Conservation (phyloP, 2,113 vertebrate genomes). For the Asarcornis scutulata region DNA sequence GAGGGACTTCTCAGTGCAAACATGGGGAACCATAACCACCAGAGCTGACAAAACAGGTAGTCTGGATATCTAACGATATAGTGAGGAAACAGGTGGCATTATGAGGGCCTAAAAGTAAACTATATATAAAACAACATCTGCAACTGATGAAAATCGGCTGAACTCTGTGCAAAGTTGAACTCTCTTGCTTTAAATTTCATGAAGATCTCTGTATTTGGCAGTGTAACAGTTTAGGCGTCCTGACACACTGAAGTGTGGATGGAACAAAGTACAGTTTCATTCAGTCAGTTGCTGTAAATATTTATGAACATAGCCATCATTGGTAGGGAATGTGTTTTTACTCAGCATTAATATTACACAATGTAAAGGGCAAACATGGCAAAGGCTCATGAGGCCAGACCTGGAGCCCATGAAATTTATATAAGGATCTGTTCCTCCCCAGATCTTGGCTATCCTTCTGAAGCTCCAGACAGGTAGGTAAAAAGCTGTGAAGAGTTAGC, state of each 20-base stretch:
- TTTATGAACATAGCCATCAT: conserved; percentile 65
- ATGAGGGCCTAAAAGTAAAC: neutral
- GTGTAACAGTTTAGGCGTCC: neutral
- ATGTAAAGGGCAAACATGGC: conserved; percentile 3
- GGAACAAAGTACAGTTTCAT: conserved; percentile 64
- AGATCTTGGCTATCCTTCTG: neutral
- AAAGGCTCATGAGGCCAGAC: neutral
- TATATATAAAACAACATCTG: neutral
- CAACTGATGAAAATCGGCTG: conserved; percentile 7
- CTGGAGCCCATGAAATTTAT: neutral
- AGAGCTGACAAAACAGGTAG: neutral
- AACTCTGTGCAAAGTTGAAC: neutral
- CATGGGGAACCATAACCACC: neutral
- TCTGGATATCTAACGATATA: neutral
- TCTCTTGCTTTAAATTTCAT: neutral
- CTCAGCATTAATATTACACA: neutral
- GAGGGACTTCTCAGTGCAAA: neutral
- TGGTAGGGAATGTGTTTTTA: conserved; percentile 4
- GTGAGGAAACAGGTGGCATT: neutral
- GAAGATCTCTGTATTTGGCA: conserved; percentile 18
- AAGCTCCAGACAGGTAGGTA: neutral
- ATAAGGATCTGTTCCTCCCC: neutral
- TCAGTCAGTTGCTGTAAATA: conserved; percentile 74
- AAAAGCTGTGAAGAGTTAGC: neutral
- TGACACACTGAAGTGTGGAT: conserved; percentile 38